Percentiles rank a stretch among this genome's conserved stretches.
These are phyloP conservation scores for Drosophila pruinosa DNA, from an alignment of 1,140 invertebrate species.

Conservation along the genomic window DNA sequence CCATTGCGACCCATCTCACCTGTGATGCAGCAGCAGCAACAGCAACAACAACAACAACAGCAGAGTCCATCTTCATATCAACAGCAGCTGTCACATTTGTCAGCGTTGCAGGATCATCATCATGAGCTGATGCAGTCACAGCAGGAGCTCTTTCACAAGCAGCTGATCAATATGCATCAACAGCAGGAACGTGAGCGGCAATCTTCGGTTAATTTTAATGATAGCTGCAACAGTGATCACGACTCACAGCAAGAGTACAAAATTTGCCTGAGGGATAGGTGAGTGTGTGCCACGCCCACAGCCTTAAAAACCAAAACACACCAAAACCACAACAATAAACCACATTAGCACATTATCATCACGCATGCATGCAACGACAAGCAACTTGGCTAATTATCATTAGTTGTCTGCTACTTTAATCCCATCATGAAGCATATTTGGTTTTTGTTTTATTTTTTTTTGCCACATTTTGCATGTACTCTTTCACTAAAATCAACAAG, in stretches of 20 bases:
- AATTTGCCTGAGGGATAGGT: constrained; percentile 82
- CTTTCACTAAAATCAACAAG: constrained; percentile 62
- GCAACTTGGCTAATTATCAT: constrained; percentile 11
- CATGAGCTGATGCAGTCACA: constrained; percentile 64
- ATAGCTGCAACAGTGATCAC: constrained; percentile 59
- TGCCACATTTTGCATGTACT: constrained; percentile 57
- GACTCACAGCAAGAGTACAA: constrained; percentile 75
- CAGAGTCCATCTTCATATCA: constrained; percentile 53
- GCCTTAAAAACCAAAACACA: neutral
- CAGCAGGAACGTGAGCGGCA: constrained; percentile 55
- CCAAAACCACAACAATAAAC: neutral
- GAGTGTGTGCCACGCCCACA: constrained; percentile 55
- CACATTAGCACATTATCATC: neutral
- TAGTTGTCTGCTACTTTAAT: constrained; percentile 9
- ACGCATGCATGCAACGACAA: neutral
- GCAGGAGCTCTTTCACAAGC: constrained; percentile 68
- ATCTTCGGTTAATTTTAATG: constrained; percentile 48
- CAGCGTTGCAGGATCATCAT: constrained; percentile 68
- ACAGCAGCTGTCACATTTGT: constrained; percentile 60
- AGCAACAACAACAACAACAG: constrained; percentile 26
- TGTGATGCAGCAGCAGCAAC: constrained; percentile 24
- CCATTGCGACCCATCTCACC: constrained; percentile 54
- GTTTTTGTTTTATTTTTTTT: constrained; percentile 6
- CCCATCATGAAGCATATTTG: neutral
- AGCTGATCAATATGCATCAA: constrained; percentile 64